Evolutionary conservation across 2,797 vertebrate species (phyloP), one percentile per base, ranked within the genome.

Genomic region (Pantherophis alleghaniensis): DNA sequence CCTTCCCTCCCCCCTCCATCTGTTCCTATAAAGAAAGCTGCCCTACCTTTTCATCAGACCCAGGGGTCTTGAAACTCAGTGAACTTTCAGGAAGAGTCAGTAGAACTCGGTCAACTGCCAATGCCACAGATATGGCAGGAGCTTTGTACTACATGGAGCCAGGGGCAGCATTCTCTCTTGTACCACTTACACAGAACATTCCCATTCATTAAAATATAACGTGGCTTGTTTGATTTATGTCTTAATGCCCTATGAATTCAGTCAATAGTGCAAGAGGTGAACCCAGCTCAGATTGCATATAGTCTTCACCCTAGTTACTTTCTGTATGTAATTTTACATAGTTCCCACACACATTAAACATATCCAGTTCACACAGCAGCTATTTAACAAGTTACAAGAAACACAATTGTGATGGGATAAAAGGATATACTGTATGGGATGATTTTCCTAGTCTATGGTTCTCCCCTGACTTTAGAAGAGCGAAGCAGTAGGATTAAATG

Each of bases 21-120:
- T 79, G 92, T 91, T 92, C 95, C 56, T 88, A 87, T 92, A 42
- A 79, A 87, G 93, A 91, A 66, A 74, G 26, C 20, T 79, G 5
- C 16, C 59, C 42, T 61, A 22, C 11, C 60, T 47, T 79, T 61
- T 7, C 47, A 5, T 32, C 53, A 90, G 63, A 4, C 13, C n/a
- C 12, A 18, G 24, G 16, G 63, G 0, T 28, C 16, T 6, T 57
- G 51, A 22, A 12, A 3, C 22, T 88, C 86, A 69, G 16, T 88
- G 74, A 47, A 83, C 37, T 83, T 47, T 42, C 42, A 83, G 74
- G 37, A 47, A 47, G 37, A 83, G 74, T 47, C 37, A 47, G 42
- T 83, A 5, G 74, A 42, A 47, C 20, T 24, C 4, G 42, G 74
- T 47, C 74, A 83, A 42, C 74, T 37, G 3, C 74, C 74, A 79